Conservation (phyloP, 2,113 vertebrate species). For the Pterocles gutturalis region DNA sequence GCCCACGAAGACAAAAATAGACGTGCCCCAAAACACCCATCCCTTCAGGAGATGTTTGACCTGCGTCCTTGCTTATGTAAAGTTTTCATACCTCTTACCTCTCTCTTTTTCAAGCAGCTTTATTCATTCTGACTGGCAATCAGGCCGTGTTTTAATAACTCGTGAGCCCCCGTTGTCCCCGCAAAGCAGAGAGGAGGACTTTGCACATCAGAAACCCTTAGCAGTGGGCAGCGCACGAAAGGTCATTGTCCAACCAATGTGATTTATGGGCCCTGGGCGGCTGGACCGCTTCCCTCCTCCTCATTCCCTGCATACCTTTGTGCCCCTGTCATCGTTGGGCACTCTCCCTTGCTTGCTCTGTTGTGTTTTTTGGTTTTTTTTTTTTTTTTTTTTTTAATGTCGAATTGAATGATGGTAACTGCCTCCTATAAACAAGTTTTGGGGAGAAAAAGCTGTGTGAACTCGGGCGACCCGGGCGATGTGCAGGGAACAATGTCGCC, state of each 20-base stretch:
- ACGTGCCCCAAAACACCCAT: background rate
- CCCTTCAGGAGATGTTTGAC: conserved; percentile 27
- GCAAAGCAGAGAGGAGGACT: background rate
- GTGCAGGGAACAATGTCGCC: background rate
- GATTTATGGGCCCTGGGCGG: conserved; percentile 47
- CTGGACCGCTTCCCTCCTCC: conserved; percentile 24
- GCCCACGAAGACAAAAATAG: background rate
- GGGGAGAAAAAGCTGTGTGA: background rate
- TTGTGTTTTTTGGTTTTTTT: background rate
- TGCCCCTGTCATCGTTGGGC: conserved; percentile 12
- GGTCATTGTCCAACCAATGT: conserved; percentile 4
- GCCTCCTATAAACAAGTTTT: conserved; percentile 18
- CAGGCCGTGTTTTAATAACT: conserved; percentile 18
- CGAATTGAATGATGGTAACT: conserved; percentile 36
- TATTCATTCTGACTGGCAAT: conserved; percentile 3
- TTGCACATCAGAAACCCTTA: background rate
- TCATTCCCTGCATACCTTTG: conserved; percentile 71
- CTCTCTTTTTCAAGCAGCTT: background rate
- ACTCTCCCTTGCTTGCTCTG: background rate
- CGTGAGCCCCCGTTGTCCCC: background rate
- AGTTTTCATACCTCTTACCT: background rate
- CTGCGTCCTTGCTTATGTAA: background rate
- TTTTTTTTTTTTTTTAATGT: conserved; percentile 21
- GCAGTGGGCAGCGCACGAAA: conserved; percentile 38
- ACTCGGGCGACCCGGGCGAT: background rate